Percentiles rank a stretch among this genome's conserved stretches.
phyloP scores from a whole-genome alignment of 2,888 invertebrate species.

The Tiphia femorata region DNA sequence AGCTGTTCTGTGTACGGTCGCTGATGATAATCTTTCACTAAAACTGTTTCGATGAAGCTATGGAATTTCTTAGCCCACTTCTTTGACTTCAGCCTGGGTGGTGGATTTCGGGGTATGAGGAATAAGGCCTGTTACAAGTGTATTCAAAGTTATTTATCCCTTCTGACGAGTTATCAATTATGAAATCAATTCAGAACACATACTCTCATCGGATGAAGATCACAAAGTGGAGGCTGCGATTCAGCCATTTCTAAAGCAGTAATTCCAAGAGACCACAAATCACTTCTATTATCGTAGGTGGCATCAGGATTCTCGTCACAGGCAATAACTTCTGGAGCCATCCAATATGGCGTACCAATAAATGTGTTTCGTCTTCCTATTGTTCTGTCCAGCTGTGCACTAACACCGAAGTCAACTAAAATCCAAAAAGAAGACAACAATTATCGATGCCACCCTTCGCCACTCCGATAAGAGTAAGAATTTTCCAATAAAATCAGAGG shows the following conservation, averaged over 20 bases:
- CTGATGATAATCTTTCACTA: constrained; percentile 99
- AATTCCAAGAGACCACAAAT: constrained; percentile 94
- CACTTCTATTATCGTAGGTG: constrained; percentile 97
- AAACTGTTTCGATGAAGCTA: constrained; percentile 97
- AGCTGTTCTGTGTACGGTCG: constrained; percentile 98
- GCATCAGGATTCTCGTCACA: constrained; percentile 99
- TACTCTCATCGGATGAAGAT: constrained; percentile 97
- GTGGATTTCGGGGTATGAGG: constrained; percentile 97
- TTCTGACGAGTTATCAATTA: constrained; percentile 4
- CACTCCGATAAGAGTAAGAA: too few species aligned
- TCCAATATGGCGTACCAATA: constrained; percentile 98
- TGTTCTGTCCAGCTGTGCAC: constrained; percentile 98
- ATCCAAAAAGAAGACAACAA: too few species aligned
- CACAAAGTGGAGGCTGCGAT: constrained; percentile 98
- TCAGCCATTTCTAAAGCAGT: constrained; percentile 99
- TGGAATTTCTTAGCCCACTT: constrained; percentile 99
- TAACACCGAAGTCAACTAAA: constrained; percentile 98
- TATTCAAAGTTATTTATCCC: background rate
- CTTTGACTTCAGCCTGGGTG: constrained; percentile 96
- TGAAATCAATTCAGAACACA: constrained; percentile 40
- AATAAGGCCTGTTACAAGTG: constrained; percentile 81
- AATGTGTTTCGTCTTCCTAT: constrained; percentile 99
- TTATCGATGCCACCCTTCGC: too few species aligned
- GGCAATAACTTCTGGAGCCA: constrained; percentile 99
- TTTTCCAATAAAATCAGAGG: background rate